phyloP scores from a whole-genome alignment of 2,888 invertebrate species.

The Zaprionus obscuricornis region DNA sequence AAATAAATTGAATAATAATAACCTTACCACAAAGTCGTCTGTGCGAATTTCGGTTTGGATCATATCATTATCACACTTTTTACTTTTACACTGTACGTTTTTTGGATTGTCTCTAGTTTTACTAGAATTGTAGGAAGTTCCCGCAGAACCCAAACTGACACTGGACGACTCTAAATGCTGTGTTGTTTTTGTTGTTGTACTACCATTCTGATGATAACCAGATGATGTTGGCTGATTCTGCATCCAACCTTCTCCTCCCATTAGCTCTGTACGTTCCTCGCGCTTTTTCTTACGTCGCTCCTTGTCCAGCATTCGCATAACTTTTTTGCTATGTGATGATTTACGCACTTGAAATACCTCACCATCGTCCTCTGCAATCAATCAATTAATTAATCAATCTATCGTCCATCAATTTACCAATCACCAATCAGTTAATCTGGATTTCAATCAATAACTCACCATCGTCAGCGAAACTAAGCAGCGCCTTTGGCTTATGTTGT shows the following conservation, averaged over 20 bases:
- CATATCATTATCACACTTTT: constrained; percentile 84
- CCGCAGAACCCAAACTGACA: constrained; percentile 42
- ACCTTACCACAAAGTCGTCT: constrained; percentile 88
- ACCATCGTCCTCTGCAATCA: constrained; percentile 87
- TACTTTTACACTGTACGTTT: constrained; percentile 81
- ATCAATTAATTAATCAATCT: constrained; percentile 18
- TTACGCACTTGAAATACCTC: constrained; percentile 98
- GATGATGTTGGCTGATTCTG: constrained; percentile 38
- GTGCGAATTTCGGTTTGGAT: constrained; percentile 88
- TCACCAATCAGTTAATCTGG: not conserved
- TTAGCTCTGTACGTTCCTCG: constrained; percentile 69
- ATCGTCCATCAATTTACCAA: too few species aligned
- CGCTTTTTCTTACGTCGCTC: constrained; percentile 85
- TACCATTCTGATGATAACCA: constrained; percentile 66
- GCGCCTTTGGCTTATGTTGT: too few species aligned
- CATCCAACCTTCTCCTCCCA: constrained; percentile 26
- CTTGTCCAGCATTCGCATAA: constrained; percentile 92
- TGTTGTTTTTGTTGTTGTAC: too few species aligned
- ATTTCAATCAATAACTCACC: constrained; percentile 81
- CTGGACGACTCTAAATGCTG: constrained; percentile 70
- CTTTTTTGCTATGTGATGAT: constrained; percentile 95
- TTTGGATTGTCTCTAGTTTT: constrained; percentile 52
- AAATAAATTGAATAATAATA: constrained; percentile 84
- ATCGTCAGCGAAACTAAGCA: constrained; percentile 93
- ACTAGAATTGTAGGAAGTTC: constrained; percentile 46